Evolutionary conservation across 1,140 invertebrate species (phyloP).

Genomic region (Theocolax elegans): DNA sequence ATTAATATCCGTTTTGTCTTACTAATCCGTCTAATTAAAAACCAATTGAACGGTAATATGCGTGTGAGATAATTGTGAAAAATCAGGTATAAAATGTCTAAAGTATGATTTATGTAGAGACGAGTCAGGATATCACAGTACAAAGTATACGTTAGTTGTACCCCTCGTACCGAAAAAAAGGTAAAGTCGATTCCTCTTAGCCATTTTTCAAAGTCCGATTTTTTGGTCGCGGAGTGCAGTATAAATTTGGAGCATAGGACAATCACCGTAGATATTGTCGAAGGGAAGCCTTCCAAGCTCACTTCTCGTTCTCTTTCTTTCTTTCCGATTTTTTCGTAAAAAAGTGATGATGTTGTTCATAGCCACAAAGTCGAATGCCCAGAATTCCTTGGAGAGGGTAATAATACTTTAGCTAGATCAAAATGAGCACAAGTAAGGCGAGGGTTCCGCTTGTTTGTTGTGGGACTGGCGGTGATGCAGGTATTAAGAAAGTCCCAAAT

Average conservation of each 20-base stretch:
- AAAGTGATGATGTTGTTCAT: slow-evolving; percentile 16
- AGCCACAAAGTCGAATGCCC: slow-evolving; percentile 1
- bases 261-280: not conserved
- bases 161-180: too few species aligned
- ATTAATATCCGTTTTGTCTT: too few species aligned
- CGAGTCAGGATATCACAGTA: too few species aligned
- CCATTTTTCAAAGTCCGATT: slow-evolving; percentile 7
- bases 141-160: too few species aligned
- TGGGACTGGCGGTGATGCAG: not conserved
- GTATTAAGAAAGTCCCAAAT: not conserved
- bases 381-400: not conserved
- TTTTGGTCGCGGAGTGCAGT: not conserved
- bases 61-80: too few species aligned
- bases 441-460: slow-evolving; percentile 20
- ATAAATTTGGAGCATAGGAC: slow-evolving; percentile 9
- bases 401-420: slow-evolving; percentile 9
- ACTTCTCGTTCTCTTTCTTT: not conserved
- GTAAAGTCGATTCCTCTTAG: not conserved
- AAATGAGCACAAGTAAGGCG: not conserved
- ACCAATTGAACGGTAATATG: too few species aligned
- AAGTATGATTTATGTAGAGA: too few species aligned
- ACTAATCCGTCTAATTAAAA: too few species aligned
- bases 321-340: not conserved
- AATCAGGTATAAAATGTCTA: too few species aligned
- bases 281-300: not conserved